phyloP scores from a whole-genome alignment of 2,888 invertebrate genomes.

The Sesia bembeciformis region DNA sequence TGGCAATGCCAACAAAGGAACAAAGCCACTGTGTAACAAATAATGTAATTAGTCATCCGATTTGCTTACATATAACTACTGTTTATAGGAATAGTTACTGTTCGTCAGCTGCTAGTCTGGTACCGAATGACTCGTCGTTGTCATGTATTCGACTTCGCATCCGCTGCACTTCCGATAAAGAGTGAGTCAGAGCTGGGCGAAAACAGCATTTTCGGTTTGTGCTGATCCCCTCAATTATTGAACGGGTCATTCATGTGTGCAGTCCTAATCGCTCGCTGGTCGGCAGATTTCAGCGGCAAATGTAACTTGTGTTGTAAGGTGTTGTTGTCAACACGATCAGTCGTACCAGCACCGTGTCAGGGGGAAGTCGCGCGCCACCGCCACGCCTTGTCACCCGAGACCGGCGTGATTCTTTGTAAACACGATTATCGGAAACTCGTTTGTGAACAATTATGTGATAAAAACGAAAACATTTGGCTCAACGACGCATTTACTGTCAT shows the following conservation, averaged over 20 bases:
- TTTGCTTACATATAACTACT: constrained; percentile 38
- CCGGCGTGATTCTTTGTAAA: constrained; percentile 36
- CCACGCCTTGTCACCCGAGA: constrained; percentile 18
- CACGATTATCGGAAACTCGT: constrained; percentile 32
- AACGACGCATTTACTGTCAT: constrained; percentile 20
- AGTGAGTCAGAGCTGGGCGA: constrained; percentile 41
- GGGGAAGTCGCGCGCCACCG: constrained; percentile 34
- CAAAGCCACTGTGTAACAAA: constrained; percentile 45
- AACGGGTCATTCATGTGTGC: constrained; percentile 33
- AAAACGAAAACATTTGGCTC: constrained; percentile 38
- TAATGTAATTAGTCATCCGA: constrained; percentile 54
- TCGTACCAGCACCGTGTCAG: constrained; percentile 29
- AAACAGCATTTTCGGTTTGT: neutral
- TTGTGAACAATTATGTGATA: constrained; percentile 32
- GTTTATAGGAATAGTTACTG: constrained; percentile 50
- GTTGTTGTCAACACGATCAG: constrained; percentile 31
- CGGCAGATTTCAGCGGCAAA: constrained; percentile 28
- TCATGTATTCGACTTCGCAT: constrained; percentile 41
- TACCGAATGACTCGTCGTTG: constrained; percentile 26
- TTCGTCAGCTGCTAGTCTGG: constrained; percentile 53
- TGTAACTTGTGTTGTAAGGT: constrained; percentile 26
- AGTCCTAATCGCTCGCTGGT: constrained; percentile 24
- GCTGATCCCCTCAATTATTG: neutral
- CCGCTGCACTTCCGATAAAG: constrained; percentile 64
- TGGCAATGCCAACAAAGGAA: constrained; percentile 56